A percentile compares a stretch with the other conserved stretches of the same genome.
Evolutionary conservation across 2,888 invertebrate genomes (phyloP).

Genomic region (Trissoscelio sp.): DNA sequence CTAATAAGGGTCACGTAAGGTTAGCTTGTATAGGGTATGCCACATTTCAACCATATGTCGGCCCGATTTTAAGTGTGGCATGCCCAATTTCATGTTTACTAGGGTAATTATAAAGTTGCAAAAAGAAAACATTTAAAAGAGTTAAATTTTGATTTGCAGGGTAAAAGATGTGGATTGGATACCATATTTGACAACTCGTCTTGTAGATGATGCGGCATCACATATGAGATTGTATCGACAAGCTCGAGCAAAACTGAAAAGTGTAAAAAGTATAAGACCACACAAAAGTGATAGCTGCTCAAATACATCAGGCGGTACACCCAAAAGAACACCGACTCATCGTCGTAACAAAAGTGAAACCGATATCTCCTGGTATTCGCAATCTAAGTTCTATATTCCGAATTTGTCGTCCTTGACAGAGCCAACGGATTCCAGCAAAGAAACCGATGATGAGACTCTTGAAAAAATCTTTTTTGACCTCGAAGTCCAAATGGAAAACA

Average conservation of each 20-base stretch:
- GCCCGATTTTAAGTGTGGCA: too few species aligned
- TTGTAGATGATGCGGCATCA: conserved; percentile 95
- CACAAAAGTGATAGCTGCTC: conserved; percentile 79
- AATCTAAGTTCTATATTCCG: conserved; percentile 87
- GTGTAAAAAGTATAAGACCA: conserved; percentile 73
- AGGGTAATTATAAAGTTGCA: too few species aligned
- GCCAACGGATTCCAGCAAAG: conserved; percentile 76
- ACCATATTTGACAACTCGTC: conserved; percentile 92
- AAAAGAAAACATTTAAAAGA: too few species aligned
- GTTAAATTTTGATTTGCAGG: conserved; percentile 76
- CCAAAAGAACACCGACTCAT: conserved; percentile 85
- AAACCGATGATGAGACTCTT: conserved; percentile 82
- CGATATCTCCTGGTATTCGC: conserved; percentile 88
- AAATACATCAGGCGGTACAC: conserved; percentile 81
- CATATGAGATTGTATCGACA: conserved; percentile 94
- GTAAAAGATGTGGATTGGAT: conserved; percentile 96
- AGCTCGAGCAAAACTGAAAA: conserved; percentile 85
- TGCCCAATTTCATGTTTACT: too few species aligned
- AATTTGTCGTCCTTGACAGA: conserved; percentile 80
- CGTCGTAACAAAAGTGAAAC: conserved; percentile 90
- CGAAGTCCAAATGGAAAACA: conserved; percentile 94
- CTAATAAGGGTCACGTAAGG: too few species aligned
- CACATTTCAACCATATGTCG: too few species aligned
- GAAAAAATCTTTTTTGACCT: conserved; percentile 94
- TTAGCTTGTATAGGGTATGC: too few species aligned